phyloP scores from a whole-genome alignment of 2,797 vertebrate species.

The Jordanella pulchra region DNA sequence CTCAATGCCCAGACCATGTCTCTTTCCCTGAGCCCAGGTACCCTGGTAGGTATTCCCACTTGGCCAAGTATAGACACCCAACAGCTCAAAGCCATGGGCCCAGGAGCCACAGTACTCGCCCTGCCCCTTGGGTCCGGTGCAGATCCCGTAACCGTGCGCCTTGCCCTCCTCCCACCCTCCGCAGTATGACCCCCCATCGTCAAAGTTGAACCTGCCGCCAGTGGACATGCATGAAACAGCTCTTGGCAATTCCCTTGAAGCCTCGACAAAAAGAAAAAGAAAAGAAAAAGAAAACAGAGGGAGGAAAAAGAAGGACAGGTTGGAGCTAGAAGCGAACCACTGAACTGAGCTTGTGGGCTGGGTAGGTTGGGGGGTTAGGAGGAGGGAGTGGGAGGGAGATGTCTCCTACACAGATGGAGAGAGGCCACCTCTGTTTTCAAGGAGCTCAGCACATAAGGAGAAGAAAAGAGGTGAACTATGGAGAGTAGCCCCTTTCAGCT shows the following conservation, averaged over 20 bases:
- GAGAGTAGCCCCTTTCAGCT: conserved; percentile 50
- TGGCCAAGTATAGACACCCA: conserved; percentile 99
- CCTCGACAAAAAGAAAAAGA: conserved; percentile 83
- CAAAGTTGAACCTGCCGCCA: conserved; percentile 99
- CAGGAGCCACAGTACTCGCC: conserved; percentile 98
- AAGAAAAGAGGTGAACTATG: conserved; percentile 42
- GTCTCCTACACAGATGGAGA: conserved; percentile 44
- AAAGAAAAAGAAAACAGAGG: conserved; percentile 64
- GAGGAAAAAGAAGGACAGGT: conserved; percentile 56
- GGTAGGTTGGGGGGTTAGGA: conserved; percentile 43
- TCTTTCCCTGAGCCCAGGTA: conserved; percentile 98
- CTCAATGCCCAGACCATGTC: conserved; percentile 95
- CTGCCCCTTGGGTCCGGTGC: conserved; percentile 98
- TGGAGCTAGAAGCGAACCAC: conserved; percentile 57
- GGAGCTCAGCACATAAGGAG: conserved; percentile 20
- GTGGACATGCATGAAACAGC: conserved; percentile 99
- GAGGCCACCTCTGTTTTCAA: conserved; percentile 25
- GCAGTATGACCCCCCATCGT: conserved; percentile 99
- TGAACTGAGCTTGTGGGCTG: conserved; percentile 28
- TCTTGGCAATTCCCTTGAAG: conserved; percentile 90
- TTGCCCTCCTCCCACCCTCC: conserved; percentile 99
- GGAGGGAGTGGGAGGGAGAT: conserved; percentile 39
- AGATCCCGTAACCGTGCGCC: conserved; percentile 98
- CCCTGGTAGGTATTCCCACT: conserved; percentile 99
- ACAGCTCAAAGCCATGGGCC: conserved; percentile 97